phyloP scores from a whole-genome alignment of 2,888 invertebrate species.

The Drosophila mayaguana region DNA sequence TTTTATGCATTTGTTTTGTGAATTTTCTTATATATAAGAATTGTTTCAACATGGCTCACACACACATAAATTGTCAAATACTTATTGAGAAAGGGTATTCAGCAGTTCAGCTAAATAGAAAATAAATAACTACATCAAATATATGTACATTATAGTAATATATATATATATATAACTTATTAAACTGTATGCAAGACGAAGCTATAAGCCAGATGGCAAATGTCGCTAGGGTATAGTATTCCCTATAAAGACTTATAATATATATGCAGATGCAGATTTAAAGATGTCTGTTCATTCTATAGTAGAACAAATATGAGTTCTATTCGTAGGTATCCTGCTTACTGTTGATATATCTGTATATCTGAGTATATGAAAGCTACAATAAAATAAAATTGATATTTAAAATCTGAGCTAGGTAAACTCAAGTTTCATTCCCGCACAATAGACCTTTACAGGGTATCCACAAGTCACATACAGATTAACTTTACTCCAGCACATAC shows the following conservation, averaged over 20 bases:
- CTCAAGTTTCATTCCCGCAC: neutral
- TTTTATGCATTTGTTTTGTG: constrained; percentile 72
- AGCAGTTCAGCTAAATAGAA: neutral
- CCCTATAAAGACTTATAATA: neutral
- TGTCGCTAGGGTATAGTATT: too few species aligned
- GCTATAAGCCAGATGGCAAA: neutral
- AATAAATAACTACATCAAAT: neutral
- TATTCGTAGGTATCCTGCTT: neutral
- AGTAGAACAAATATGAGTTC: neutral
- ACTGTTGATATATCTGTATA: neutral
- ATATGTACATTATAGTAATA: neutral
- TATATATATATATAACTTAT: too few species aligned
- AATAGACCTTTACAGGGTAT: neutral
- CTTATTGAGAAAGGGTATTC: constrained; percentile 3
- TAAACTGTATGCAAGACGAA: neutral
- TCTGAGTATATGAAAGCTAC: too few species aligned
- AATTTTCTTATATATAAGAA: constrained; percentile 42
- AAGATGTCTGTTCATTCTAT: neutral
- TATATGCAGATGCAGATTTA: neutral
- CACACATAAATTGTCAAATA: constrained; percentile 2
- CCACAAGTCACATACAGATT: neutral
- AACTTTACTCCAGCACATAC: neutral
- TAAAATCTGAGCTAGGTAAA: too few species aligned
- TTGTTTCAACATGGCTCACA: constrained; percentile 40
- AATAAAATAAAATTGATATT: too few species aligned